Percentiles rank a stretch among this genome's conserved stretches.
Conservation (phyloP, 2,113 vertebrate species). For the Cynoglossus semilaevis region DNA sequence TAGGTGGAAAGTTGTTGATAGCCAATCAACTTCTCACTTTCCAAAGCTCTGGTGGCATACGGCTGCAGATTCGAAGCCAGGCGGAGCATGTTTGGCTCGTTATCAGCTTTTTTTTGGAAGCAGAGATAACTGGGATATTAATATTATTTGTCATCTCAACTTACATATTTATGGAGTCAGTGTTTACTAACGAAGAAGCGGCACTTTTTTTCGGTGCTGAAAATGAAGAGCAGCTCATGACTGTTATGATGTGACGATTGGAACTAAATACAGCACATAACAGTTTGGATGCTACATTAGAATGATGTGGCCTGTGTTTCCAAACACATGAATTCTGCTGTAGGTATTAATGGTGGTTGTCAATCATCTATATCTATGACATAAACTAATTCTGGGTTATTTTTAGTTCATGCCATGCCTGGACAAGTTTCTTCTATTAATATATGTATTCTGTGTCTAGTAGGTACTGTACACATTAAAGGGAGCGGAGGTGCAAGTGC, state of each 20-base stretch:
- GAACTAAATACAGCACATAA: no score
- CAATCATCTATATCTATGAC: no score
- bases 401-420: background rate
- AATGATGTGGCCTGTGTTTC: no score
- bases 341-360: no score
- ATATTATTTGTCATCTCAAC: conserved; percentile 62
- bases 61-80: conserved; percentile 53
- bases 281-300: no score
- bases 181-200: conserved; percentile 49
- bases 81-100: conserved; percentile 49
- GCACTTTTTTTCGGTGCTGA: background rate
- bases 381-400: background rate
- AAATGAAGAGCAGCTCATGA: background rate
- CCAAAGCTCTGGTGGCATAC: conserved; percentile 50
- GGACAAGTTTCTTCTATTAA: background rate
- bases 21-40: conserved; percentile 77
- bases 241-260: no score
- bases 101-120: conserved; percentile 52
- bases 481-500: no score
- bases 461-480: no score
- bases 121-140: conserved; percentile 27
- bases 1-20: conserved; percentile 76
- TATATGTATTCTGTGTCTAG: no score
- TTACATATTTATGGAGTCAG: conserved; percentile 59
- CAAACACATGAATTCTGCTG: no score